Evolutionary conservation across 1,140 invertebrate genomes (phyloP).

Genomic region (Telenomus remus): DNA sequence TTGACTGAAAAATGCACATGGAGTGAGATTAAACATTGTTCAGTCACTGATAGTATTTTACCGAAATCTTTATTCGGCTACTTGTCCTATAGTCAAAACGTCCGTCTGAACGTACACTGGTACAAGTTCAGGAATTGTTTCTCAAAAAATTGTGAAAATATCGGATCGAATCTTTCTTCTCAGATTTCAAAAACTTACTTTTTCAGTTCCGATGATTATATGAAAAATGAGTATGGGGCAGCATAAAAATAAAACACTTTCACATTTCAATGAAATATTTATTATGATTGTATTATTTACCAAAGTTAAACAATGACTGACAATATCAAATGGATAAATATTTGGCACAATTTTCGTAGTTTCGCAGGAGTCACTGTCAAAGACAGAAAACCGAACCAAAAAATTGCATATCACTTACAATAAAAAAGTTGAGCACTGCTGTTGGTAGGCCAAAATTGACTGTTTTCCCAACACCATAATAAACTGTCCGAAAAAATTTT

Average conservation of each 20-base stretch:
- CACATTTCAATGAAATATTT: constrained; percentile 69
- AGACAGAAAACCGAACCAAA: neutral
- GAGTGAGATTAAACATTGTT: too few relatives aligned
- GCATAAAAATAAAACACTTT: neutral
- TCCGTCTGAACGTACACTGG: too few relatives aligned
- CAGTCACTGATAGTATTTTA: too few relatives aligned
- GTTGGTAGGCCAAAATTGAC: neutral
- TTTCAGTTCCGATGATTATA: too few relatives aligned
- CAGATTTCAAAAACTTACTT: too few relatives aligned
- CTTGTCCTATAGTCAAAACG: too few relatives aligned
- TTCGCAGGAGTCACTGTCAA: constrained; percentile 38
- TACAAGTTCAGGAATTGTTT: too few relatives aligned
- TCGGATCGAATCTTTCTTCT: too few relatives aligned
- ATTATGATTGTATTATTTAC: constrained; percentile 64
- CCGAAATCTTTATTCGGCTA: too few relatives aligned
- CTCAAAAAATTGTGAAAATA: too few relatives aligned
- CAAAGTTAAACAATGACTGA: constrained; percentile 58
- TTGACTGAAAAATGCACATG: too few relatives aligned
- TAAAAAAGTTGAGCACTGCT: constrained; percentile 36
- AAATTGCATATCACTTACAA: neutral
- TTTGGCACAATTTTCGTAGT: constrained; percentile 48
- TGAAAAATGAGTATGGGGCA: neutral
- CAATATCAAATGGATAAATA: constrained; percentile 57
- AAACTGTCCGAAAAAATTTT: constrained; percentile 9
- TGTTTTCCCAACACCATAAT: neutral